Conservation (phyloP, 2,113 vertebrate species). For the Hippocampus guttulatus region DNA sequence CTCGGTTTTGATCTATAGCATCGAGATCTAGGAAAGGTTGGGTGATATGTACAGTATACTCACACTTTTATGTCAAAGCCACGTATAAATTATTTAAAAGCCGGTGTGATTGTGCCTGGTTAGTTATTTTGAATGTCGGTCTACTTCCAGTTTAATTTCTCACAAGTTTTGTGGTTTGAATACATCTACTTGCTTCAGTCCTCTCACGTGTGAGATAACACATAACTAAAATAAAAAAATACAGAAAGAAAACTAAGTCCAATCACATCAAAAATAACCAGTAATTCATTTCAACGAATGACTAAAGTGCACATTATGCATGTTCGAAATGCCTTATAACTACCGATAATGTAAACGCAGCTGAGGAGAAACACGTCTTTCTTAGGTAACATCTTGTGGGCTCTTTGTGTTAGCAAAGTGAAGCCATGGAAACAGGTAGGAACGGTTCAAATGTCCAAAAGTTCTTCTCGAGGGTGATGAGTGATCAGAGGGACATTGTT, state of each 20-base stretch:
- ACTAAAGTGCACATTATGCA: slow-evolving; percentile 17
- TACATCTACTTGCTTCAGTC: slow-evolving; percentile 1
- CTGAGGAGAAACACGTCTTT: slow-evolving; percentile 1
- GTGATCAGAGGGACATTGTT: slow-evolving; percentile 2
- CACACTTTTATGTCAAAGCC: not conserved
- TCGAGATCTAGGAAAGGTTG: not conserved
- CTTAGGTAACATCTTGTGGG: slow-evolving; percentile 8
- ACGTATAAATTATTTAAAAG: slow-evolving; percentile 13
- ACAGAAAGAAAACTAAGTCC: not conserved
- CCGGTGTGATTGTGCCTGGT: slow-evolving; percentile 1
- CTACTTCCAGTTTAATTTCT: not conserved
- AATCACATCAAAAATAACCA: slow-evolving; percentile 28
- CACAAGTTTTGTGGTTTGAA: slow-evolving; percentile 29
- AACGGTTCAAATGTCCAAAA: slow-evolving; percentile 12
- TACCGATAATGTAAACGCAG: slow-evolving; percentile 4
- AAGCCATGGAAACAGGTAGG: slow-evolving; percentile 11
- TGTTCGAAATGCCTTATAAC: slow-evolving; percentile 4
- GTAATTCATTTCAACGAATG: slow-evolving; percentile 8
- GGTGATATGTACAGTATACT: not conserved
- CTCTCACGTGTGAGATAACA: slow-evolving; percentile 3
- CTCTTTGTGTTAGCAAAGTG: slow-evolving; percentile 31
- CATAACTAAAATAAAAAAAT: slow-evolving; percentile 1
- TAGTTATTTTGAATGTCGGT: not conserved
- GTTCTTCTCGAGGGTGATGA: slow-evolving; percentile 56
- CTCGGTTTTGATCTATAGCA: slow-evolving; percentile 5